A percentile compares a stretch with the other conserved stretches of the same genome.
These are phyloP conservation scores for Prunella fulvescens DNA, from an alignment of 2,113 vertebrate genomes.

Conservation along the genomic window DNA sequence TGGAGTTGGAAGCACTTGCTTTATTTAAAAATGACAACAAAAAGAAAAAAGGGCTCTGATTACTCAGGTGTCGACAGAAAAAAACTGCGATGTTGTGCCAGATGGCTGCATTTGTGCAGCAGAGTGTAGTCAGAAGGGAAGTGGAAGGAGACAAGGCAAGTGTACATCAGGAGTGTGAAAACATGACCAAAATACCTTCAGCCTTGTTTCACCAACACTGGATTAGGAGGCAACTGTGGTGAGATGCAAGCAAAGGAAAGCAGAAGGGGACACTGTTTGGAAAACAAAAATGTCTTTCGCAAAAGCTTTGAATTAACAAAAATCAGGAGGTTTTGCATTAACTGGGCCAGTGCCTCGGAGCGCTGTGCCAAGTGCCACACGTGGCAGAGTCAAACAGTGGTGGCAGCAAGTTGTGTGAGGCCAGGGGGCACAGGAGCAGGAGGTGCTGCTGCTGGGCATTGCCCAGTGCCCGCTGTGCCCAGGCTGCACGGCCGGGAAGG, in stretches of 20 bases:
- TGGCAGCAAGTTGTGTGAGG: background rate
- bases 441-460: background rate
- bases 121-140: slow-evolving; percentile 24
- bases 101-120: slow-evolving; percentile 26
- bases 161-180: slow-evolving; percentile 44
- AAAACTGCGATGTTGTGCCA: slow-evolving; percentile 5
- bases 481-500: background rate
- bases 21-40: background rate
- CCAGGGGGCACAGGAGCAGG: background rate
- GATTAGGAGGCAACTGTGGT: slow-evolving; percentile 34
- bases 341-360: background rate
- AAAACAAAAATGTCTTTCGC: slow-evolving; percentile 30
- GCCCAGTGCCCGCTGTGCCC: background rate
- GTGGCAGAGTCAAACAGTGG: background rate
- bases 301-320: background rate
- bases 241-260: slow-evolving; percentile 33
- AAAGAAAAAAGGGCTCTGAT: background rate
- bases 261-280: background rate
- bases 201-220: slow-evolving; percentile 42
- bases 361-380: background rate
- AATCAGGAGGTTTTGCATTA: background rate
- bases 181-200: slow-evolving; percentile 49
- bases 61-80: slow-evolving; percentile 21
- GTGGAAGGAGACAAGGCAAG: slow-evolving; percentile 21
- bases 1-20: background rate